Evolutionary conservation across 2,113 vertebrate genomes (phyloP).

Genomic region (Etheostoma spectabile): DNA sequence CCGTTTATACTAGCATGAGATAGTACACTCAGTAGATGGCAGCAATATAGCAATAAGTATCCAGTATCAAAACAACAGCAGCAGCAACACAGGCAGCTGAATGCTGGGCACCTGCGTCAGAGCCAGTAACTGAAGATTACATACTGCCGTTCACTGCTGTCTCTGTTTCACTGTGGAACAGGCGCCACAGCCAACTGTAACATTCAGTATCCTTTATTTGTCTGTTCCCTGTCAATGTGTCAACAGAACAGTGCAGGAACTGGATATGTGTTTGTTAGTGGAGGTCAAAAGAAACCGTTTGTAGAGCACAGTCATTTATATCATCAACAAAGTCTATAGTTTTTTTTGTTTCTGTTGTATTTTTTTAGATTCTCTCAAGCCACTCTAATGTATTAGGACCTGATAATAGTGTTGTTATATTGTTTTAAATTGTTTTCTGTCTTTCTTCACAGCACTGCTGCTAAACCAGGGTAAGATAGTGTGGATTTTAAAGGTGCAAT

Average conservation of each 20-base stretch:
- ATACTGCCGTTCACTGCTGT: constrained; percentile 29
- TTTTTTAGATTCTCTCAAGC: not conserved
- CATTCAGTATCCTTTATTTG: constrained; percentile 27
- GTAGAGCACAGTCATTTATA: constrained; percentile 6
- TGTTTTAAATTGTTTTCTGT: constrained; percentile 64
- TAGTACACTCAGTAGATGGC: not conserved
- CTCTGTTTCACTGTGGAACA: constrained; percentile 42
- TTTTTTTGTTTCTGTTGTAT: not conserved
- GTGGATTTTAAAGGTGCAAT: constrained; percentile 37
- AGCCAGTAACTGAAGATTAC: constrained; percentile 62
- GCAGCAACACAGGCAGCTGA: not conserved
- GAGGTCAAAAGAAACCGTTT: constrained; percentile 20
- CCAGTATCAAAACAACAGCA: constrained; percentile 60
- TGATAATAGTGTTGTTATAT: not conserved
- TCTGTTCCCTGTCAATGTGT: constrained; percentile 21
- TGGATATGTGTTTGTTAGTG: constrained; percentile 16
- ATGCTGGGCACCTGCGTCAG: constrained; percentile 36
- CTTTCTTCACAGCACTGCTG: constrained; percentile 84
- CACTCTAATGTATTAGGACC: not conserved
- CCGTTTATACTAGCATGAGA: not conserved
- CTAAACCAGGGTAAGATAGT: constrained; percentile 89
- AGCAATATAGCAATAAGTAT: constrained; percentile 8
- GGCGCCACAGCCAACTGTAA: constrained; percentile 23
- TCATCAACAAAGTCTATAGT: not conserved
- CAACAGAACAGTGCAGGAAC: constrained; percentile 20